Evolutionary conservation across 2,888 invertebrate species (phyloP), one percentile per base, ranked within the genome.

Genomic region (Dastarcus helophoroides): DNA sequence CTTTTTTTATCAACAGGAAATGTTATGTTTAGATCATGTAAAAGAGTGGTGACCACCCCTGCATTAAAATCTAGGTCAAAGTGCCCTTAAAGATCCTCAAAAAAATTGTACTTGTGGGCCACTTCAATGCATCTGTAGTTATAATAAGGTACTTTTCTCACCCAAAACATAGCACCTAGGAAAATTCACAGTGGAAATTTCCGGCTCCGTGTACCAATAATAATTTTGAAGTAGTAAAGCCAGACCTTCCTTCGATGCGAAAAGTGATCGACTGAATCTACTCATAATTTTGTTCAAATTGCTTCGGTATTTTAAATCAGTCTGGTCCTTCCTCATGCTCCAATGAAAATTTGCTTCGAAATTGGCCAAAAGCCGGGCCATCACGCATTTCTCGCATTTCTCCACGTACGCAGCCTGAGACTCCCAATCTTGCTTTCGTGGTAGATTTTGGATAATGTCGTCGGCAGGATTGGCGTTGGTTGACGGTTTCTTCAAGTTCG

Each of bases 241-340:
- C 16, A 89, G 60, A 2, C 88, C 88, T 58, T 90, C 90, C 69
- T 94, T 94, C 0, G 91, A 89, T 1, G 93, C 91, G 54, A 93
- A 93, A 29, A 81, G 72, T 1, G 89, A 86, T 47, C 84, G 73
- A 43, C 79, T 80, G 59, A 84, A 91, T 48, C 91, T 79, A 58
- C 78, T 79, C 48, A 82, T 76, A 31, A 80, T 65, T 55, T 81
- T 81, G 23, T 74, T 69, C 35, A 72, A 73, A 44, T 67, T 68
- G 9, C 76, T 62, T 29, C 65, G 56, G 32, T 64, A 62, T 27
- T 67, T 72, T 72, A 81, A 78, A 46, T 85, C 83, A 40, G 76
- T 74, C 60, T 78, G 80, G 42, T 90, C 89, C 35, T 83, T 74
- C 41, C 84, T 78, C 32, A 85, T 78, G 26, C 88, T 88, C 90